A percentile compares a stretch with the other conserved stretches of the same genome.
Conservation (phyloP, 1,140 invertebrate genomes). For the Pemphigus obesinymphae region DNA sequence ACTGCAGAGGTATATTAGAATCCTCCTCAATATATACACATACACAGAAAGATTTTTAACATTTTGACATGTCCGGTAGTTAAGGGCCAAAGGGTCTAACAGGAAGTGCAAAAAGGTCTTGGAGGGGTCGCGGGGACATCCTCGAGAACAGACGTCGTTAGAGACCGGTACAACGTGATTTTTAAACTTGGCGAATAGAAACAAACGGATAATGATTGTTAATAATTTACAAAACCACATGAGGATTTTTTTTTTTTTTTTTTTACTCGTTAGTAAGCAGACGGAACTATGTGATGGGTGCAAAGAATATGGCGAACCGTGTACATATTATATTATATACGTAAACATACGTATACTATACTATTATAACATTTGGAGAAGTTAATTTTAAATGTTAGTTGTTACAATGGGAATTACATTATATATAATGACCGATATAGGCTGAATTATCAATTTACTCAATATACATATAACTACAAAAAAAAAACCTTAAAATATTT, state of each 20-base stretch:
- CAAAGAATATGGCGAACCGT: not conserved
- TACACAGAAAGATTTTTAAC: conserved; percentile 33
- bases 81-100: conserved; percentile 40
- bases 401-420: not conserved
- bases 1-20: conserved; percentile 19
- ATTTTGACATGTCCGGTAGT: conserved; percentile 42
- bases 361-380: not conserved
- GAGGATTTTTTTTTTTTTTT: not conserved
- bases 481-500: too few species aligned
- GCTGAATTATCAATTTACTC: too few species aligned
- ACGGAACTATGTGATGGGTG: not conserved
- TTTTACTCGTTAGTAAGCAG: conserved; percentile 22
- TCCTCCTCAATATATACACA: not conserved
- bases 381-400: not conserved
- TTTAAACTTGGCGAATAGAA: conserved; percentile 19
- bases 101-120: conserved; percentile 39
- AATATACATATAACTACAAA: too few species aligned
- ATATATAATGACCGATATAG: too few species aligned
- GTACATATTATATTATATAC: not conserved
- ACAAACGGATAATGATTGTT: conserved; percentile 27
- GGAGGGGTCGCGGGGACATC: conserved; percentile 40
- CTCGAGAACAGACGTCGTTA: conserved; percentile 41
- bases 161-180: conserved; percentile 10
- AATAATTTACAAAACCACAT: conserved; percentile 27
- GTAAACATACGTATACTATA: too few species aligned